Conservation (phyloP, 1,140 invertebrate genomes). For the Psix sp. region DNA sequence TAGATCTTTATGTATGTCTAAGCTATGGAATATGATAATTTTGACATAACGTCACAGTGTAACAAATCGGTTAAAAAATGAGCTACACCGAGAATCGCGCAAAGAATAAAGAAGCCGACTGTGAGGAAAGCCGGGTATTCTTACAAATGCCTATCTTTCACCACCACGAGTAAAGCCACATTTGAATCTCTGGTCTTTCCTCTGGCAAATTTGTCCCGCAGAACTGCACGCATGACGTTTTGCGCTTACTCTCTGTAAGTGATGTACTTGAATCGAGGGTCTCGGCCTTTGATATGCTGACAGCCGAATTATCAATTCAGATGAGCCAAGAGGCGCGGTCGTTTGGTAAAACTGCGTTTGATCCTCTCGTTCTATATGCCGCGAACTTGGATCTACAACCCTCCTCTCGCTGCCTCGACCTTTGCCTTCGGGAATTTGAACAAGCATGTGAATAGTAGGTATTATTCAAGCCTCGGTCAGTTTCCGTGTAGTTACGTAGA, state of each 20-base stretch:
- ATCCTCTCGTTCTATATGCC: constrained; percentile 68
- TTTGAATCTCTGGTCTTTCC: constrained; percentile 66
- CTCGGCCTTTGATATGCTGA: constrained; percentile 75
- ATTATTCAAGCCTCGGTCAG: constrained; percentile 31
- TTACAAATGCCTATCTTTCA: constrained; percentile 56
- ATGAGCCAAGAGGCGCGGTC: constrained; percentile 69
- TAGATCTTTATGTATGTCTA: constrained; percentile 13
- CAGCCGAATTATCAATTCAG: constrained; percentile 75
- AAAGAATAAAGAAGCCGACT: constrained; percentile 32
- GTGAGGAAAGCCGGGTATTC: constrained; percentile 60
- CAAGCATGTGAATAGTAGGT: constrained; percentile 4
- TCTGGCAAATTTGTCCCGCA: constrained; percentile 53
- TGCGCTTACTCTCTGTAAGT: constrained; percentile 32
- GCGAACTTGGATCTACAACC: constrained; percentile 51
- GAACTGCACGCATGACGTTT: constrained; percentile 55
- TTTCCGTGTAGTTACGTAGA: constrained; percentile 21
- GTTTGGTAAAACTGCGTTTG: constrained; percentile 74
- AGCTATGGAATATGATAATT: constrained; percentile 35
- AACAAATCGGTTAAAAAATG: constrained; percentile 27
- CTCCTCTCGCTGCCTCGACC: constrained; percentile 31
- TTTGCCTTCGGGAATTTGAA: constrained; percentile 33
- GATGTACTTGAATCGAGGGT: constrained; percentile 36
- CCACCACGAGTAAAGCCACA: constrained; percentile 44
- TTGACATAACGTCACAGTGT: constrained; percentile 6
- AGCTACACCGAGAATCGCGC: constrained; percentile 5